A percentile compares a stretch with the other conserved stretches of the same genome.
Conservation (phyloP, 2,113 vertebrate species). For the Phalacrocorax aristotelis region DNA sequence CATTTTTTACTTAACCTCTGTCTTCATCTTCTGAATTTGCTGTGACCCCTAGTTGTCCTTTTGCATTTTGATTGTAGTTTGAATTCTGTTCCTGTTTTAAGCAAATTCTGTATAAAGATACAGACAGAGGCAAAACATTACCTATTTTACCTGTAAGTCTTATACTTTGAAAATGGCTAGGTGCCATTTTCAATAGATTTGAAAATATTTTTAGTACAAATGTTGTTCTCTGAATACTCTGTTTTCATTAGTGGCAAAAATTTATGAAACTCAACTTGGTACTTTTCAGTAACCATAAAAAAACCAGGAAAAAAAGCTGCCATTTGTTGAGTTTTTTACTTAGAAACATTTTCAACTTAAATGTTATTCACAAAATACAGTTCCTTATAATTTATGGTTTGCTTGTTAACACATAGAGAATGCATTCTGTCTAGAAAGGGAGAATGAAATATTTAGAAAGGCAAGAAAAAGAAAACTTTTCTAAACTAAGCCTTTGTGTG, state of each 20-base stretch:
- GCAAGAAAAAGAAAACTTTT: background rate
- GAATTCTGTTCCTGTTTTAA: background rate
- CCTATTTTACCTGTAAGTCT: background rate
- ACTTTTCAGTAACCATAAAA: background rate
- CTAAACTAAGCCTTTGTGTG: background rate
- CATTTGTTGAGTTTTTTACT: background rate
- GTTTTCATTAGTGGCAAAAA: background rate
- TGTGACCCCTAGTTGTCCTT: background rate
- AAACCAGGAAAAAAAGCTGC: background rate
- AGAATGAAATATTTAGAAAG: background rate
- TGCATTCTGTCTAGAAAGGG: background rate
- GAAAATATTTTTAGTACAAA: background rate
- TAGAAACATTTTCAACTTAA: background rate
- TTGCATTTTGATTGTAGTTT: background rate
- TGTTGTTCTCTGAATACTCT: background rate
- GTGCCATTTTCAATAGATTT: background rate
- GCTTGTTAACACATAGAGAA: background rate
- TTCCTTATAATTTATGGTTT: background rate
- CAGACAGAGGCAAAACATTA: background rate
- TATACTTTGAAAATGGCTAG: background rate
- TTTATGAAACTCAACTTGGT: background rate
- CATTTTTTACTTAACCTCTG: background rate
- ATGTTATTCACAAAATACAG: background rate
- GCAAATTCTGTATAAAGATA: background rate
- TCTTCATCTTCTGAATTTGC: background rate